Evolutionary conservation across 2,113 vertebrate species (phyloP).

Genomic region (Nicator chloris): DNA sequence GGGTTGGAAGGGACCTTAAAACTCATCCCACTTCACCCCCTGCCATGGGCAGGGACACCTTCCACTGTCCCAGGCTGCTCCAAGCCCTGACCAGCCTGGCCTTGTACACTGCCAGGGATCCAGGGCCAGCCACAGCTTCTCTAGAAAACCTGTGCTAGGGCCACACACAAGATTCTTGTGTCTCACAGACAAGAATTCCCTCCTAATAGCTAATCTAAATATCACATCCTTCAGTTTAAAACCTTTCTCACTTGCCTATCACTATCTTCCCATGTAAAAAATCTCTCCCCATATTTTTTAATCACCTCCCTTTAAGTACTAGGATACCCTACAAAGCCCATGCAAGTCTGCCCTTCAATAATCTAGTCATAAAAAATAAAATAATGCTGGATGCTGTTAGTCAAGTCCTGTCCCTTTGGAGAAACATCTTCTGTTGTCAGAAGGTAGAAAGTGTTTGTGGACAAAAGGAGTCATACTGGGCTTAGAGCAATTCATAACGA

Average conservation of each 20-base stretch:
- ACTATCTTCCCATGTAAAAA: neutral
- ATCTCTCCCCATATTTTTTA: neutral
- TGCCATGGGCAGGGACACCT: neutral
- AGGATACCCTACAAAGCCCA: neutral
- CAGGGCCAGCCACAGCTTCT: neutral
- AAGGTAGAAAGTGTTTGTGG: neutral
- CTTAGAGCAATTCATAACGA: neutral
- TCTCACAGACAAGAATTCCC: neutral
- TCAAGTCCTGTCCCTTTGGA: neutral
- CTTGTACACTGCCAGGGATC: neutral
- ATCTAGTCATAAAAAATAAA: neutral
- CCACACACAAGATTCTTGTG: too few species aligned
- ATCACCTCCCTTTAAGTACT: neutral
- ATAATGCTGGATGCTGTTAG: neutral
- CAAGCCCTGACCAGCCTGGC: rapidly evolving
- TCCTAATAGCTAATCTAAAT: neutral
- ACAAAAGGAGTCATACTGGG: neutral
- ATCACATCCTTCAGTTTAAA: neutral
- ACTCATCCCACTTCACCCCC: rapidly evolving
- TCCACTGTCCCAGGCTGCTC: rapidly evolving
- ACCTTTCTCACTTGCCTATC: neutral
- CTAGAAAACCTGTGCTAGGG: neutral
- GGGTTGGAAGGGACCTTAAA: neutral
- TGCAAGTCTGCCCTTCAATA: neutral
- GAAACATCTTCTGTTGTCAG: neutral